A percentile compares a stretch with the other conserved stretches of the same genome.
phyloP scores from a whole-genome alignment of 2,888 invertebrate species.

The Platycnemis pennipes region DNA sequence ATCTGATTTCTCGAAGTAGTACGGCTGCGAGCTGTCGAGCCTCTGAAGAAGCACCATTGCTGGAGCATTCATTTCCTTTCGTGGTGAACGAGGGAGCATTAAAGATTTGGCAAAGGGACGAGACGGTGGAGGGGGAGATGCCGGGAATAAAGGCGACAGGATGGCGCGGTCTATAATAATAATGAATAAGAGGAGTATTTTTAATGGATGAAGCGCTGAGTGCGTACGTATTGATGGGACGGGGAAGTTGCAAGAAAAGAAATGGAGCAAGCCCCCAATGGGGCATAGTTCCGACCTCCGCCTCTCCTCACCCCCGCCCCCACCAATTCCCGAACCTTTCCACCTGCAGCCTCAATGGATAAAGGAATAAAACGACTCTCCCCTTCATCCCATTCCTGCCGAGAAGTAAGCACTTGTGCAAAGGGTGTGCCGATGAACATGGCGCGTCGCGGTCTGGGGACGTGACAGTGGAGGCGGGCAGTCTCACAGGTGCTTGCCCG shows the following conservation, averaged over 20 bases:
- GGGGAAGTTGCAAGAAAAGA: neutral
- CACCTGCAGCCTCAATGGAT: conserved; percentile 17
- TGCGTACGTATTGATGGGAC: neutral
- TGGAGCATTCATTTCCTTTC: neutral
- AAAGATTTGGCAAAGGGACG: neutral
- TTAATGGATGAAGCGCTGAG: conserved; percentile 5
- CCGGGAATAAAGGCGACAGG: neutral
- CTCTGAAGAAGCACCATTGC: neutral
- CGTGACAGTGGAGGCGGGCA: neutral
- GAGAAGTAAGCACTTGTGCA: neutral
- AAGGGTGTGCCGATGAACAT: neutral
- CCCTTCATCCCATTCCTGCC: neutral
- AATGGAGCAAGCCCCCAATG: neutral
- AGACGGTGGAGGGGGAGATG: neutral
- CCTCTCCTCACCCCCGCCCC: neutral
- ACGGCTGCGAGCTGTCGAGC: neutral
- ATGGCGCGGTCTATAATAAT: neutral
- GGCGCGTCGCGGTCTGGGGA: no score
- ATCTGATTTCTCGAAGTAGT: neutral
- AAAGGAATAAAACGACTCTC: neutral
- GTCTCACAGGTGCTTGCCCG: neutral
- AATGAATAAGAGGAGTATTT: neutral
- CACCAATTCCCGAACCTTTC: neutral
- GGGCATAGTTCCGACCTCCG: neutral
- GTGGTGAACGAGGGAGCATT: neutral